phyloP scores from a whole-genome alignment of 2,797 vertebrate genomes.

The Channa striata region DNA sequence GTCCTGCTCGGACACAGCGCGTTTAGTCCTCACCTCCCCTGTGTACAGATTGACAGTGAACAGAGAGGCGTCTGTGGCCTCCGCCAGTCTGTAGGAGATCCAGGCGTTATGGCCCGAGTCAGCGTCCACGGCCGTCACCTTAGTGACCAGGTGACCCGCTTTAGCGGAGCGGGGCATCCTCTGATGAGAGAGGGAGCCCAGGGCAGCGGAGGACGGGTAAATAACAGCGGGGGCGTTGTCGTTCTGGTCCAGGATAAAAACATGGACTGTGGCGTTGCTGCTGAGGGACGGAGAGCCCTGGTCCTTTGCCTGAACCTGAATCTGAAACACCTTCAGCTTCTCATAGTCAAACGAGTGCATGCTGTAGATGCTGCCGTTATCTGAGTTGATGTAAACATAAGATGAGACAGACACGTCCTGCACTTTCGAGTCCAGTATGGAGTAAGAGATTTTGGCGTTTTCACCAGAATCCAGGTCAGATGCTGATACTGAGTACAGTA shows the following conservation, averaged over 20 bases:
- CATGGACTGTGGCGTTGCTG: conserved; percentile 79
- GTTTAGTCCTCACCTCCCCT: conserved; percentile 85
- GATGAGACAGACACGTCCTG: conserved; percentile 82
- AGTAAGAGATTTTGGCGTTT: conserved; percentile 74
- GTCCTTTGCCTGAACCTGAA: conserved; percentile 80
- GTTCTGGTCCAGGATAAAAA: conserved; percentile 84
- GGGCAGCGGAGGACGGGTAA: conserved; percentile 77
- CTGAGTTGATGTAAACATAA: conserved; percentile 86
- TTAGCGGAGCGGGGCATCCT: conserved; percentile 71
- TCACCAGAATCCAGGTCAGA: conserved; percentile 82
- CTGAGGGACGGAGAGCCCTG: conserved; percentile 78
- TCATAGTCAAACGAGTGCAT: conserved; percentile 84
- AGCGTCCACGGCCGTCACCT: conserved; percentile 76
- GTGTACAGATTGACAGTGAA: conserved; percentile 85
- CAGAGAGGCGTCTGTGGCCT: conserved; percentile 78
- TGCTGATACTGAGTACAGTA: conserved; percentile 86
- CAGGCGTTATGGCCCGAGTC: conserved; percentile 77
- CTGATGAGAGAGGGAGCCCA: conserved; percentile 79
- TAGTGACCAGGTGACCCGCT: conserved; percentile 73
- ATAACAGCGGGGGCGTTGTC: conserved; percentile 83
- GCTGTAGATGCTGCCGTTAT: conserved; percentile 87
- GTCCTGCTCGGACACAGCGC: conserved; percentile 78
- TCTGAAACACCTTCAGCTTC: conserved; percentile 77
- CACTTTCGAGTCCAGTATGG: conserved; percentile 78
- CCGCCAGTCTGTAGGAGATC: conserved; percentile 83